A percentile compares a stretch with the other conserved stretches of the same genome.
Conservation (phyloP, 2,113 vertebrate species). For the Brachypodius melanocephalos region DNA sequence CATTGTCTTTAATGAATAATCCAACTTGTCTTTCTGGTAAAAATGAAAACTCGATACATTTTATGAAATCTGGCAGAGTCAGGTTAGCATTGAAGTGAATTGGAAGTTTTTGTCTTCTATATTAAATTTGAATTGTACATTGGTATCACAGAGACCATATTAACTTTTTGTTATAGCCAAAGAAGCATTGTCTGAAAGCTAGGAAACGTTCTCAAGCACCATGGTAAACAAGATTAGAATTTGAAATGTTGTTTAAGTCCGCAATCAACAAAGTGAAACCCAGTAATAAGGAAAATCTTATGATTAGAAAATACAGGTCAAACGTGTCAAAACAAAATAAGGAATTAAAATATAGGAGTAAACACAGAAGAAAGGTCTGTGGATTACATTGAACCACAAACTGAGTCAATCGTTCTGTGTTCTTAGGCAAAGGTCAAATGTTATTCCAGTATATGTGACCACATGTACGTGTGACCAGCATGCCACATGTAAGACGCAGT, state of each 20-base stretch:
- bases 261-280: background rate
- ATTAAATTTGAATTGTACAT: background rate
- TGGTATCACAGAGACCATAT: background rate
- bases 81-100: background rate
- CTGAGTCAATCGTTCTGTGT: background rate
- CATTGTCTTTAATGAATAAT: background rate
- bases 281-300: background rate
- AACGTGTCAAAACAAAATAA: background rate
- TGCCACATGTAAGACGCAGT: background rate
- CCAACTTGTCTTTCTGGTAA: background rate
- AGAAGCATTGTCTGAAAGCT: background rate
- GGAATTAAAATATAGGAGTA: background rate
- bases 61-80: background rate
- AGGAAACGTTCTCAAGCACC: background rate
- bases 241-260: background rate
- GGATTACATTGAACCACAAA: background rate
- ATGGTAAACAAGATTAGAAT: background rate
- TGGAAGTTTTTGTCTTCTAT: background rate
- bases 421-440: constrained; percentile 15
- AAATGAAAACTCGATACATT: background rate
- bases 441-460: background rate
- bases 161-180: background rate
- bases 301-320: background rate
- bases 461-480: background rate
- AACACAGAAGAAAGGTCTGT: background rate